Evolutionary conservation across 2,797 vertebrate genomes (phyloP).

Genomic region (Otus scops): DNA sequence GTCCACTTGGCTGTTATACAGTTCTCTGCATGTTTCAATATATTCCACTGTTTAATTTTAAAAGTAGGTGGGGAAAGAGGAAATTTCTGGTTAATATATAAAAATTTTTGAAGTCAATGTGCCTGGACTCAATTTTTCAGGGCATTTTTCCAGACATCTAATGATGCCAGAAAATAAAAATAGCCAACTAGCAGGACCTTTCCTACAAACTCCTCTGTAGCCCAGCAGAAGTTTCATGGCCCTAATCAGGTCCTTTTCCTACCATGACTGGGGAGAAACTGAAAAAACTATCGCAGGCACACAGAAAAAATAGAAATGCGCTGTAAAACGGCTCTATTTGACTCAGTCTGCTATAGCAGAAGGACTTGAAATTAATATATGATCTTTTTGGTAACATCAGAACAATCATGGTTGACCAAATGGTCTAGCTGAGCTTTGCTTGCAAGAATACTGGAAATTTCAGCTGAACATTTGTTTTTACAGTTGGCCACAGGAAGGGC

Average conservation of each 20-base stretch:
- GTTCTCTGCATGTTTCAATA: conserved; percentile 31
- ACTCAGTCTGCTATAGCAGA: neutral
- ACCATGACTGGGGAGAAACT: neutral
- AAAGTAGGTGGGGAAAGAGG: conserved; percentile 57
- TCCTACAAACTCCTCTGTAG: neutral
- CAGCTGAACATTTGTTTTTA: neutral
- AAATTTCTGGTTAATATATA: conserved; percentile 60
- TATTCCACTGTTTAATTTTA: conserved; percentile 61
- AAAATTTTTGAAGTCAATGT: conserved; percentile 40
- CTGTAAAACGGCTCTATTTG: neutral
- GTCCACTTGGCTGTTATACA: conserved; percentile 11
- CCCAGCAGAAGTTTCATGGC: neutral
- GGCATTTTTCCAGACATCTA: conserved; percentile 45
- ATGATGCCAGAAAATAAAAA: conserved; percentile 60
- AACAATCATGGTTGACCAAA: neutral
- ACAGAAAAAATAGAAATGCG: neutral
- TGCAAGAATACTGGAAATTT: neutral
- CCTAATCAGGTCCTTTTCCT: neutral
- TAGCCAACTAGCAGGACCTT: conserved; percentile 3
- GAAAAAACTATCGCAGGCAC: neutral
- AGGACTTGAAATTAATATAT: neutral
- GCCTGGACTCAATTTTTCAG: conserved; percentile 42
- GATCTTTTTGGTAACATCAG: neutral
- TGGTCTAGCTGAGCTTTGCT: neutral
- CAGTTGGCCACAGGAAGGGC: neutral